Conservation (phyloP, 2,113 vertebrate genomes). For the Silurus meridionalis region DNA sequence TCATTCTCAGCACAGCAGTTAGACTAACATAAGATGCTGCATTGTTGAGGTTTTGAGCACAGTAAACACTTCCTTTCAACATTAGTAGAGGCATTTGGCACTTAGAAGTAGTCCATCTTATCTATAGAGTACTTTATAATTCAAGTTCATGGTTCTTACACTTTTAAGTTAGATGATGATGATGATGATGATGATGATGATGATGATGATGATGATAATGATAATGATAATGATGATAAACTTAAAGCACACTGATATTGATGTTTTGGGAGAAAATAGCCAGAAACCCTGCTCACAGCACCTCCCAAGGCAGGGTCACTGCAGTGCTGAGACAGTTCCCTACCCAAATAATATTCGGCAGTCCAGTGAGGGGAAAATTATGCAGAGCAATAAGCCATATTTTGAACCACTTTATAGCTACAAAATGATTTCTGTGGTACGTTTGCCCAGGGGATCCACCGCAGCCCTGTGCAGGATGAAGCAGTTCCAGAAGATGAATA, state of each 20-base stretch:
- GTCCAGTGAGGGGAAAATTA: background rate
- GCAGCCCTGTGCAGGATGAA: background rate
- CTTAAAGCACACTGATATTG: background rate
- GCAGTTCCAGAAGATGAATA: background rate
- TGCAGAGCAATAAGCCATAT: background rate
- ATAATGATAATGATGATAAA: background rate
- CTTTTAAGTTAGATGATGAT: background rate
- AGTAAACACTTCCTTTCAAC: background rate
- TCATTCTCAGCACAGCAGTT: slow-evolving; percentile 17
- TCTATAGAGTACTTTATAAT: background rate
- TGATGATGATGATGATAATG: too few relatives aligned
- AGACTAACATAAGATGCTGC: background rate
- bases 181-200: too few relatives aligned
- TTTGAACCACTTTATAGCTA: background rate
- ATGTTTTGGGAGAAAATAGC: background rate
- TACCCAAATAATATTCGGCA: background rate
- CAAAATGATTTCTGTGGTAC: background rate
- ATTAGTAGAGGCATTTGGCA: too few relatives aligned
- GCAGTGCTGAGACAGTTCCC: background rate
- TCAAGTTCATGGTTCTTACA: background rate
- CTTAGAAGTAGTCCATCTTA: too few relatives aligned
- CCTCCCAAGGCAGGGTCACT: background rate
- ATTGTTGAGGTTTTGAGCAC: background rate
- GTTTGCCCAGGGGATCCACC: background rate
- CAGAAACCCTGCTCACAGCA: background rate